Evolutionary conservation across 2,797 vertebrate species (phyloP), one percentile per base, ranked within the genome.

Genomic region (Tapera naevia): DNA sequence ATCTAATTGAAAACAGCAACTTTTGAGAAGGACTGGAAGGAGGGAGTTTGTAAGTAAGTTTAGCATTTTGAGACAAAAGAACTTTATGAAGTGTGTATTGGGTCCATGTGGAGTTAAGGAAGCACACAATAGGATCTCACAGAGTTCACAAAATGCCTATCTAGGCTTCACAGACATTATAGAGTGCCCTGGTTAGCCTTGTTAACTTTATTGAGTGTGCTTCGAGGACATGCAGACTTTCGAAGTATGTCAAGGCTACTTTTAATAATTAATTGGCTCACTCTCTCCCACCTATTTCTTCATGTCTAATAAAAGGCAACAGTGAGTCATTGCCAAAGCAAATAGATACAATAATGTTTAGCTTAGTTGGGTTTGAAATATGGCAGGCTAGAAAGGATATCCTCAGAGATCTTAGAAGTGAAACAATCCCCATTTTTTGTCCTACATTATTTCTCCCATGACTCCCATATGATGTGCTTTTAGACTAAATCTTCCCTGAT

Each of bases 11-110:
- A 89, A 92, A 28, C 84, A 95, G 71, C 48, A 84, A 41, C 28
- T 89, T 86, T 39, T 70, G 73, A 66, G 62, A 73, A 84, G 66
- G 43, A 48, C n/a, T 88, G 56, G 62, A 58, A 91, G 87, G 65
- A 79, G 76, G 48, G 54, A 46, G 54, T 65, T 86, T 75, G 39
- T 75, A 79, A 70, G 39, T 75, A 79, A 70, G 18, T 37, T 92
- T 80, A 2, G 1, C 80, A 51, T 88, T 94, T 75, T 80, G 79
- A 94, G 76, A 50, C 6, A 0, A 74, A 87, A 80, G 33, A 78
- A 64, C 72, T 96, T 96, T 95, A 89, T 86, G 85, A 91, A 95
- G 87, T 93, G 87, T 91, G 80, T 51, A 43, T 88, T 86, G 73
- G 65, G 79, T 83, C 72, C 92, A 23, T 32, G 79, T 70, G 87